Conservation (phyloP, 1,140 invertebrate species). For the Macrotrachela quadricornifera region DNA sequence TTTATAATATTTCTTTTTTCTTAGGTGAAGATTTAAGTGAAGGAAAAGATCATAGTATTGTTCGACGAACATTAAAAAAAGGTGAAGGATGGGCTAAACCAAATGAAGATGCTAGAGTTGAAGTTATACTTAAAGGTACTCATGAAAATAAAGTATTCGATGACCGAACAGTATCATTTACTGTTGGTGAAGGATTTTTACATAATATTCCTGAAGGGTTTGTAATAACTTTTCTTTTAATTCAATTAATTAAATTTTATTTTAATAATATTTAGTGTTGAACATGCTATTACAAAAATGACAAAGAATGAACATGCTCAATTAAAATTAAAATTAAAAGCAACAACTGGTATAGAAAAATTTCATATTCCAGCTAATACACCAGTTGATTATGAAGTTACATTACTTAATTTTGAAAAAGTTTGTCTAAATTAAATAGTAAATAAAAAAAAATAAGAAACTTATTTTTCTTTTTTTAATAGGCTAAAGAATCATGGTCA, state of each 20-base stretch:
- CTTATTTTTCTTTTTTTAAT: too few relatives aligned
- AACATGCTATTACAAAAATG: conserved; percentile 60
- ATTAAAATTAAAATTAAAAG: conserved; percentile 48
- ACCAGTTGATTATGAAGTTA: conserved; percentile 52
- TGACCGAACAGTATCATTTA: conserved; percentile 47
- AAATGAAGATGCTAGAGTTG: conserved; percentile 43
- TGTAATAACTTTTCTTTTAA: too few relatives aligned
- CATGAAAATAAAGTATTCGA: conserved; percentile 46
- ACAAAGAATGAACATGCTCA: conserved; percentile 54
- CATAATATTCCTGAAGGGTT: conserved; percentile 34
- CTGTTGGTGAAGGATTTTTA: conserved; percentile 60
- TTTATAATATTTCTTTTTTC: too few relatives aligned
- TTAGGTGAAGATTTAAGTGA: conserved; percentile 57
- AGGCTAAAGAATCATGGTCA: conserved; percentile 5
- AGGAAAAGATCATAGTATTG: conserved; percentile 56
- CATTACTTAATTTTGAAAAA: conserved; percentile 58
- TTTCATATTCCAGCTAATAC: conserved; percentile 57
- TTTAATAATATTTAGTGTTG: conserved; percentile 63
- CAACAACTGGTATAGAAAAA: conserved; percentile 42
- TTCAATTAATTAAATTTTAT: conserved; percentile 10
- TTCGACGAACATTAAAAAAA: conserved; percentile 43
- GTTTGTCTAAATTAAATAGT: conserved; percentile 12
- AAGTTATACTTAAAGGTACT: conserved; percentile 56
- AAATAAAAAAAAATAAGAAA: too few relatives aligned
- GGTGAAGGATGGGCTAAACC: conserved; percentile 49